phyloP scores from a whole-genome alignment of 2,113 vertebrate genomes.

The Amia ocellicauda region DNA sequence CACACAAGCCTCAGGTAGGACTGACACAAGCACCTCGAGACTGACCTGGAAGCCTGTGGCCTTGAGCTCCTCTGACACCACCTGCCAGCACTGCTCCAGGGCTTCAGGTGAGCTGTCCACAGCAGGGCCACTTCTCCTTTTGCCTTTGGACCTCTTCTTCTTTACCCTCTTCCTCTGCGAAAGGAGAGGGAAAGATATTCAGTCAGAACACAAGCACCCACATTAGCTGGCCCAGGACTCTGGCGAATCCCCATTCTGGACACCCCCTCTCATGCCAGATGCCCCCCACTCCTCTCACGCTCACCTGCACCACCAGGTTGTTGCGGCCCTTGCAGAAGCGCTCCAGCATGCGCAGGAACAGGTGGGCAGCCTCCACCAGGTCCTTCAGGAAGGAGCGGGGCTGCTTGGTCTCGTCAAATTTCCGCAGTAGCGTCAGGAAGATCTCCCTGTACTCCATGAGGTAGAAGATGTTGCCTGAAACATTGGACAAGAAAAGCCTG shows the following conservation, averaged over 20 bases:
- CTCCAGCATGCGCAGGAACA: conserved; percentile 91
- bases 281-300: no score
- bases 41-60: conserved; percentile 55
- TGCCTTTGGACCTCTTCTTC: conserved; percentile 54
- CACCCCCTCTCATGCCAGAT: no score
- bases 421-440: conserved; percentile 85
- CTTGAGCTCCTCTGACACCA: conserved; percentile 69
- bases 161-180: conserved; percentile 71
- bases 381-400: conserved; percentile 83
- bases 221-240: no score
- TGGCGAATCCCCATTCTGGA: no score
- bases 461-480: conserved; percentile 91
- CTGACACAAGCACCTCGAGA: neutral
- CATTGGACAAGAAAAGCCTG: neutral
- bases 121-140: conserved; percentile 23
- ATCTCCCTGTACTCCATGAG: conserved; percentile 96
- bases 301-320: conserved; percentile 84
- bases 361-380: conserved; percentile 89
- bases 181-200: neutral
- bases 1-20: no score
- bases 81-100: conserved; percentile 74
- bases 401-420: conserved; percentile 84
- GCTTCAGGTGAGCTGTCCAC: conserved; percentile 42
- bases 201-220: neutral
- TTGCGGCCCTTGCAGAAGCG: conserved; percentile 79